A percentile compares a stretch with the other conserved stretches of the same genome.
These are phyloP conservation scores for Aldabrachelys gigantea DNA, from an alignment of 2,113 vertebrate species.

Conservation along the genomic window DNA sequence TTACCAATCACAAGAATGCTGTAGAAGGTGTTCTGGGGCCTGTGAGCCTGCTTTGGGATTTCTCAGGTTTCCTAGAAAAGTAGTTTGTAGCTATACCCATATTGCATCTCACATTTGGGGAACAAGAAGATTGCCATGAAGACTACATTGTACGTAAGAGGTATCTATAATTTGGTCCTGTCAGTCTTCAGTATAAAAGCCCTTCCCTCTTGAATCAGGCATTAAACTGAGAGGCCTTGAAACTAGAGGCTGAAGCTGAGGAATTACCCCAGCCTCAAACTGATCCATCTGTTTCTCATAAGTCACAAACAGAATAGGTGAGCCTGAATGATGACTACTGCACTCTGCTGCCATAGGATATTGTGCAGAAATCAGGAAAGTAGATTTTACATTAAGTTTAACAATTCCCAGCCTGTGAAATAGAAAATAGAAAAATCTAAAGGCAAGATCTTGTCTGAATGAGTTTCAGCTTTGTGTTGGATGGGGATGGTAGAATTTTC, in stretches of 20 bases:
- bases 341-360: too few species aligned
- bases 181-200: background rate
- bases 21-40: background rate
- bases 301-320: rapidly evolving
- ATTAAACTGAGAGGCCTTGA: background rate
- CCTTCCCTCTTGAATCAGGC: rapidly evolving
- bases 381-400: background rate
- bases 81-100: background rate
- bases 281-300: background rate
- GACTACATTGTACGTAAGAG: rapidly evolving
- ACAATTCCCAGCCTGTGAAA: background rate
- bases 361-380: rapidly evolving
- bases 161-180: rapidly evolving
- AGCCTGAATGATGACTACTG: rapidly evolving
- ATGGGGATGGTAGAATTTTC: rapidly evolving
- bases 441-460: rapidly evolving
- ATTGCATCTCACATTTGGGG: background rate
- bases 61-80: background rate
- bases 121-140: background rate
- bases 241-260: background rate
- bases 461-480: background rate
- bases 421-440: background rate
- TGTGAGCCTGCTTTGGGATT: background rate
- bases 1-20: background rate
- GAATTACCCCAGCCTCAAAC: rapidly evolving